A percentile compares a stretch with the other conserved stretches of the same genome.
Evolutionary conservation across 2,113 vertebrate species (phyloP).

Genomic region (Clarias gariepinus): DNA sequence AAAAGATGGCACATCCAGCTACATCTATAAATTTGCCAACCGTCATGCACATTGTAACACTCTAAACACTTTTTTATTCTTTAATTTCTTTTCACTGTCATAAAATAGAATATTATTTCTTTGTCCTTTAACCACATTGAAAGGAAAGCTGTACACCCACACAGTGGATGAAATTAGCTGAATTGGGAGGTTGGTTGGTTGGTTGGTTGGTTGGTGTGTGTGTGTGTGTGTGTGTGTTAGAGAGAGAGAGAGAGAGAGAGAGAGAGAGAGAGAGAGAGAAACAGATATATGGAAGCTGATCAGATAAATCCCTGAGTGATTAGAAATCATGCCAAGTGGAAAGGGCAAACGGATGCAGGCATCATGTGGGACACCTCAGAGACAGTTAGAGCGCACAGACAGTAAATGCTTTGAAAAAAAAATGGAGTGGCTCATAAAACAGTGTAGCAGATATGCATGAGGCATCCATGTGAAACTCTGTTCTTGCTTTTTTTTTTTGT

Average conservation of each 20-base stretch:
- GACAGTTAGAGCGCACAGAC: constrained; percentile 32
- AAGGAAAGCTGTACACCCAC: not conserved
- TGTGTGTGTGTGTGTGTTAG: not conserved
- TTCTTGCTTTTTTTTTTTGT: not conserved
- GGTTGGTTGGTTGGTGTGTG: too few species aligned
- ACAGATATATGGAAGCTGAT: constrained; percentile 14
- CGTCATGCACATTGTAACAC: too few species aligned
- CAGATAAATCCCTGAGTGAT: constrained; percentile 42
- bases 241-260: constrained; percentile 1
- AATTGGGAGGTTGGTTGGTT: not conserved
- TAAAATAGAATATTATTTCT: not conserved
- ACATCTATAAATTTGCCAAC: too few species aligned
- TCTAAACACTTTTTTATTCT: too few species aligned
- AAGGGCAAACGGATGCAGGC: constrained; percentile 47
- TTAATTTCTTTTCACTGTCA: not conserved
- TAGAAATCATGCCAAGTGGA: constrained; percentile 25
- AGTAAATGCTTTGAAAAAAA: constrained; percentile 25
- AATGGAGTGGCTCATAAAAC: not conserved
- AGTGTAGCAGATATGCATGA: constrained; percentile 43
- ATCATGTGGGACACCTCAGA: constrained; percentile 33
- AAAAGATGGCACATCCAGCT: too few species aligned
- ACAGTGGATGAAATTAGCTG: not conserved
- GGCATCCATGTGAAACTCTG: constrained; percentile 47
- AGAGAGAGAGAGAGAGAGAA: not conserved
- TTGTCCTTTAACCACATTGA: constrained; percentile 6